Evolutionary conservation across 1,140 invertebrate species (phyloP), one percentile per base, ranked within the genome.

Genomic region (Chironomus tepperi): DNA sequence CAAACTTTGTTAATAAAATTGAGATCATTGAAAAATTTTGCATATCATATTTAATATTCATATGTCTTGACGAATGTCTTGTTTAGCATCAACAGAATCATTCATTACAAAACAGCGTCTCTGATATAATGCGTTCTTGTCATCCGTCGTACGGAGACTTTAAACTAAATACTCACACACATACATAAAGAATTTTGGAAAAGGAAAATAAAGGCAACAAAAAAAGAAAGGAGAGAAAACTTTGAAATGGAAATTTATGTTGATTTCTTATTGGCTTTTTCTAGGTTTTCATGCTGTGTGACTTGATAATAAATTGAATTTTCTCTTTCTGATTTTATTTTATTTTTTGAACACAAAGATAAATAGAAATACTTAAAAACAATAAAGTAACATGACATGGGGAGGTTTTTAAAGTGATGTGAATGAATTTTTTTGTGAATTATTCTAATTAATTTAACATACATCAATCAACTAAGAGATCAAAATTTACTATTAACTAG

Each of bases 211-310:
- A n/a, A 47, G 8, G 47, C 12, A 57, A 57, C 12, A 57, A 15
- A 57, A 57, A 3, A 15, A 57, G n/a, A 57, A 57, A 57, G 24
- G 24, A 34, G 24, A 34, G 24, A n/a, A 57, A 57, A 57, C 47
- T 57, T 57, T 57, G 47, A 57, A 57, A 57, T 57, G 47, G 47
- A 57, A 57, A 57, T 57, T 57, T 57, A 57, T 57, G 47, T 57
- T 57, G 47, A 57, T 57, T 57, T 57, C 47, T 57, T 57, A 57
- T 57, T 57, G 47, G 47, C 47, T 57, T 57, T 57, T 15, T 57
- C 47, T 15, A n/a, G 47, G 12, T 57, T 57, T 57, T 57, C 47
- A 57, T 57, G 47, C 47, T 57, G 47, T 57, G 47, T 57, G 47
- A 57, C 47, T 57, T 15, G 47, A 57, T 57, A 57, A 57, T 57